phyloP scores from a whole-genome alignment of 2,113 vertebrate genomes.

The Lathamus discolor region DNA sequence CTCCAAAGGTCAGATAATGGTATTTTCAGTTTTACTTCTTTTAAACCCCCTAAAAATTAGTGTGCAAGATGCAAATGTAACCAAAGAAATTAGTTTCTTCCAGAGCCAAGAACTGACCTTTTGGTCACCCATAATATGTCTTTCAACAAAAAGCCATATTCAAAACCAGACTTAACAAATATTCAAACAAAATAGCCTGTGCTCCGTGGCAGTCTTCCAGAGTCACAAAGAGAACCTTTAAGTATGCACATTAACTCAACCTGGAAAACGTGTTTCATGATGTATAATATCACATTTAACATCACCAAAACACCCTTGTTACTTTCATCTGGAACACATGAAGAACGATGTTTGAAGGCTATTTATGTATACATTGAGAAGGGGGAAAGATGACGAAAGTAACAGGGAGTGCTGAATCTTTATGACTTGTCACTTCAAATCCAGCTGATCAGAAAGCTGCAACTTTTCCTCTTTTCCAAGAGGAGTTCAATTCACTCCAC shows the following conservation, averaged over 20 bases:
- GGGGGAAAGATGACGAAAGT: not conserved
- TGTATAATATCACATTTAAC: not conserved
- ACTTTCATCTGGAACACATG: not conserved
- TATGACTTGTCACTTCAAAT: not conserved
- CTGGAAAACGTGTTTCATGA: not conserved
- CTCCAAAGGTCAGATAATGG: not conserved
- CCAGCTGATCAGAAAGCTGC: not conserved
- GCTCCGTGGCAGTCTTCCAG: not conserved
- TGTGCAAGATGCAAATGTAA: not conserved
- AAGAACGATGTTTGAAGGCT: not conserved
- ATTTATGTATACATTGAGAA: not conserved
- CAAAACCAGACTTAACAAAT: not conserved
- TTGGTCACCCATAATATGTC: not conserved
- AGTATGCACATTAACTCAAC: not conserved
- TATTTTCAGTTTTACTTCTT: not conserved
- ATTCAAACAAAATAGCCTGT: not conserved
- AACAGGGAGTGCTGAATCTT: not conserved
- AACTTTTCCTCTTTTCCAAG: not conserved
- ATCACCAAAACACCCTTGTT: not conserved
- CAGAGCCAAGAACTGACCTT: not conserved
- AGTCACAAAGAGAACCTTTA: not conserved
- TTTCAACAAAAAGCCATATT: conserved; percentile 16
- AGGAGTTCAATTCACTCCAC: not conserved
- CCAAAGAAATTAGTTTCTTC: not conserved
- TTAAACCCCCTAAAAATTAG: not conserved